Percentiles rank a stretch among this genome's conserved stretches.
phyloP scores from a whole-genome alignment of 1,140 invertebrate genomes.

The Drosophila mauritiana region DNA sequence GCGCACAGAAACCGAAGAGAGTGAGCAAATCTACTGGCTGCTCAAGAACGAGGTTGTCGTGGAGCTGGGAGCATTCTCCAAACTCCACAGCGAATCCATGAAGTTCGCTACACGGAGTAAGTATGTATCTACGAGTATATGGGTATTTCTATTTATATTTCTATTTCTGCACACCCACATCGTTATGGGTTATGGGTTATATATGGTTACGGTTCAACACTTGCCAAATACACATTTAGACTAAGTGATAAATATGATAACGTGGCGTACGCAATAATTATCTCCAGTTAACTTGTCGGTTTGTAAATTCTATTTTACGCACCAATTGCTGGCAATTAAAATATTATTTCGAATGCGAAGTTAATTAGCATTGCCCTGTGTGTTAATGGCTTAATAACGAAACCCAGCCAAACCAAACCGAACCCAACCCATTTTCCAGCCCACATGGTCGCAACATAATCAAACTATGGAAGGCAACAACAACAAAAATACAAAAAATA shows the following conservation, averaged over 20 bases:
- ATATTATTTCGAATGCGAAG: constrained; percentile 30
- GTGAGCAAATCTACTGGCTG: background rate
- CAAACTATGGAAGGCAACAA: background rate
- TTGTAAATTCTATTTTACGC: constrained; percentile 34
- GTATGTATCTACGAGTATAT: no score
- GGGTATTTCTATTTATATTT: no score
- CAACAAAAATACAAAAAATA: background rate
- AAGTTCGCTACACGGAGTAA: no score
- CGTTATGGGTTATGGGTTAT: no score
- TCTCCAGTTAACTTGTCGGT: background rate
- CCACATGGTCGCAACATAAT: constrained; percentile 23
- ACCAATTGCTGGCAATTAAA: constrained; percentile 48
- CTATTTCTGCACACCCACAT: background rate
- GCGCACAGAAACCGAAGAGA: background rate
- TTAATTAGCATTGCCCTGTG: constrained; percentile 43
- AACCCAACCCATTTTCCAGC: constrained; percentile 30
- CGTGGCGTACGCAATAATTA: constrained; percentile 4
- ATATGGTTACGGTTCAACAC: background rate
- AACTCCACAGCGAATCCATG: background rate
- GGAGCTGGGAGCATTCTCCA: constrained; percentile 3
- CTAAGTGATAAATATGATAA: constrained; percentile 2
- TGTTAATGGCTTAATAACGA: constrained; percentile 41
- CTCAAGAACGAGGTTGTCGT: constrained; percentile 22
- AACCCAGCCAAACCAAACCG: constrained; percentile 4
- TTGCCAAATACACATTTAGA: background rate